Conservation (phyloP, 2,888 invertebrate species). For the Nomada fucata region DNA sequence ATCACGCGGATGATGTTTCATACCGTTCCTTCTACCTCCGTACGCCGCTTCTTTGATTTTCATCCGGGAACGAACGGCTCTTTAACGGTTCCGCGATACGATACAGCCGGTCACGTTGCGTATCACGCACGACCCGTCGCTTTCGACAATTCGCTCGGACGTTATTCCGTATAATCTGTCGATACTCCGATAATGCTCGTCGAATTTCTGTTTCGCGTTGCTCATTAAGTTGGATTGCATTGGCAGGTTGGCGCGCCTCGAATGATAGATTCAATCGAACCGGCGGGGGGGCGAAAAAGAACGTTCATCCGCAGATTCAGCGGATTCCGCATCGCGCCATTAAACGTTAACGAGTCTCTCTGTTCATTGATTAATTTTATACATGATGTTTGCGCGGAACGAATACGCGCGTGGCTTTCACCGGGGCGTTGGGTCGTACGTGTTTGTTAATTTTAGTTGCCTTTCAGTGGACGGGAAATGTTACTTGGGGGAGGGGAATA, state of each 20-base stretch:
- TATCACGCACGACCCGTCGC: neutral
- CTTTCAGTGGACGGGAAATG: too few relatives aligned
- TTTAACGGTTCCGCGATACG: neutral
- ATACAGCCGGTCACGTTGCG: neutral
- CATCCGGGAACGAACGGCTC: conserved; percentile 13
- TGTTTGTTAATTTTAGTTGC: too few relatives aligned
- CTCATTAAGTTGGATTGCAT: conserved; percentile 22
- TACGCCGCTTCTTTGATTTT: neutral
- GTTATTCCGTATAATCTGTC: conserved; percentile 7
- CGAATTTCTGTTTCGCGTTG: conserved; percentile 6
- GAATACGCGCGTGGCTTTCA: neutral
- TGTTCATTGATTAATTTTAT: conserved; percentile 25
- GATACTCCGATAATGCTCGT: conserved; percentile 20
- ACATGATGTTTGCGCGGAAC: neutral
- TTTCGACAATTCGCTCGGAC: neutral
- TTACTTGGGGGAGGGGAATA: too few relatives aligned
- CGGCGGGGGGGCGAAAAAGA: neutral
- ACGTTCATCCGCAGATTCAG: conserved; percentile 6
- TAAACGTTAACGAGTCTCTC: conserved; percentile 22
- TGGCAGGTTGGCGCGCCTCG: neutral
- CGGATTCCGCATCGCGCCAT: conserved; percentile 2
- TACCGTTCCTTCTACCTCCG: conserved; percentile 35
- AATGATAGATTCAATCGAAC: conserved; percentile 11
- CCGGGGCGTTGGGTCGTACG: too few relatives aligned
- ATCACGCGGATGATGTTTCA: conserved; percentile 54